Conservation (phyloP, 2,888 invertebrate species). For the Artemia sp. region DNA sequence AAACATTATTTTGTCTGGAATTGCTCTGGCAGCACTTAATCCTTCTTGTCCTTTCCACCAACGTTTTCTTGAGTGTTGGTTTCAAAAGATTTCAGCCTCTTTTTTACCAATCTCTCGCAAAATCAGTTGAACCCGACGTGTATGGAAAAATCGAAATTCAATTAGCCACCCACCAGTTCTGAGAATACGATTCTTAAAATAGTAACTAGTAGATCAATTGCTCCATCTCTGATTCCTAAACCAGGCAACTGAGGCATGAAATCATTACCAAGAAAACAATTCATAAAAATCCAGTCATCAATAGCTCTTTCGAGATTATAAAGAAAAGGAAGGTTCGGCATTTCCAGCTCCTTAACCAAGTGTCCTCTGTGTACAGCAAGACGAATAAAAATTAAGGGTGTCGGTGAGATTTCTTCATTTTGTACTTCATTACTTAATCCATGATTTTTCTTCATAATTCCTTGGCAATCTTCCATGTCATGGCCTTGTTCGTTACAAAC, state of each 20-base stretch:
- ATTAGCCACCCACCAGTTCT: conserved; percentile 91
- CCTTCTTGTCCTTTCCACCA: conserved; percentile 46
- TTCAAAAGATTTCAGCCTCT: conserved; percentile 96
- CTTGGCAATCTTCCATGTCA: conserved; percentile 82
- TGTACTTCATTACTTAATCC: conserved; percentile 40
- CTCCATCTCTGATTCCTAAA: conserved; percentile 88
- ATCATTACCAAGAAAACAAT: conserved; percentile 98
- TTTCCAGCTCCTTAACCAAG: conserved; percentile 64
- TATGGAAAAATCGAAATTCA: conserved; percentile 78
- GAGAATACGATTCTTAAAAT: conserved; percentile 81
- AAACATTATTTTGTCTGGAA: conserved; percentile 69
- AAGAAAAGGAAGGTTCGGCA: conserved; percentile 80
- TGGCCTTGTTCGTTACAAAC: conserved; percentile 41
- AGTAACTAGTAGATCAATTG: conserved; percentile 78
- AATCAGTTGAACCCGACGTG: conserved; percentile 83
- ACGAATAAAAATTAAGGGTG: conserved; percentile 81
- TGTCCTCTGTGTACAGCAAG: conserved; percentile 83
- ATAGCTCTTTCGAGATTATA: conserved; percentile 88
- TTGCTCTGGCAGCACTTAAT: conserved; percentile 40
- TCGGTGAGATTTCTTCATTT: conserved; percentile 41
- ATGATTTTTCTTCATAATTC: conserved; percentile 43
- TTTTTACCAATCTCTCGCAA: conserved; percentile 79
- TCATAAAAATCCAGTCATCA: conserved; percentile 93
- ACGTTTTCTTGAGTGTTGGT: conserved; percentile 42
- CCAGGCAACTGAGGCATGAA: conserved; percentile 95